A percentile compares a stretch with the other conserved stretches of the same genome.
phyloP scores from a whole-genome alignment of 1,140 invertebrate species.

The Campoletis sonorensis region DNA sequence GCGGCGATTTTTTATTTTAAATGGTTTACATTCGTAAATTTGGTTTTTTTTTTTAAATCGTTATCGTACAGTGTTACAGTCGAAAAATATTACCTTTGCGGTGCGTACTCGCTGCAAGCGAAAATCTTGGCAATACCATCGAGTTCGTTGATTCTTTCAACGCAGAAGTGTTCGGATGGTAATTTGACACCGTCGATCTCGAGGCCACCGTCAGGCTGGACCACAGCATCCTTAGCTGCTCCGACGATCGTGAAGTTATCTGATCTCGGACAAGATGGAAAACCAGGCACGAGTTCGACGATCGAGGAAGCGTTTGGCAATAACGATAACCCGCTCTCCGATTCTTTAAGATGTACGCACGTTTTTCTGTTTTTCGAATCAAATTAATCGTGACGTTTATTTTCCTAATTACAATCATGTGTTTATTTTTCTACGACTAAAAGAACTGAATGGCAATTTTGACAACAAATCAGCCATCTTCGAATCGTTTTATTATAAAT shows the following conservation, averaged over 20 bases:
- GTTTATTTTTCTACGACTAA: too few relatives aligned
- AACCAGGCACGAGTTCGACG: constrained; percentile 72
- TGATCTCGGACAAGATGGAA: constrained; percentile 75
- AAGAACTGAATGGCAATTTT: too few relatives aligned
- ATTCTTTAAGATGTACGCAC: constrained; percentile 68
- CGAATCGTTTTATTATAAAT: too few relatives aligned
- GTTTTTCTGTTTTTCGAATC: constrained; percentile 64
- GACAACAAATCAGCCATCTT: too few relatives aligned
- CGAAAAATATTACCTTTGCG: constrained; percentile 62
- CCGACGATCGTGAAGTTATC: constrained; percentile 76
- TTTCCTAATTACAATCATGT: too few relatives aligned
- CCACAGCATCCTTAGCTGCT: constrained; percentile 71
- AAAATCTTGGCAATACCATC: constrained; percentile 78
- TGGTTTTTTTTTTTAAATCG: background rate
- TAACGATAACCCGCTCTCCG: constrained; percentile 67
- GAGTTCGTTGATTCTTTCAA: constrained; percentile 78
- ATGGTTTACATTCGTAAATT: background rate
- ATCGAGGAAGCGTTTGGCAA: constrained; percentile 63
- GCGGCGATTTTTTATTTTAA: too few relatives aligned
- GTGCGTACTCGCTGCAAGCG: constrained; percentile 79
- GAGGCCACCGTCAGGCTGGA: constrained; percentile 73
- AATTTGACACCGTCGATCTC: constrained; percentile 75
- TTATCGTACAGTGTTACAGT: background rate
- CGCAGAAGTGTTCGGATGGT: constrained; percentile 78
- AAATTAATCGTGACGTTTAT: constrained; percentile 28